Conservation (phyloP, 2,888 invertebrate genomes). For the Latrodectus elegans region DNA sequence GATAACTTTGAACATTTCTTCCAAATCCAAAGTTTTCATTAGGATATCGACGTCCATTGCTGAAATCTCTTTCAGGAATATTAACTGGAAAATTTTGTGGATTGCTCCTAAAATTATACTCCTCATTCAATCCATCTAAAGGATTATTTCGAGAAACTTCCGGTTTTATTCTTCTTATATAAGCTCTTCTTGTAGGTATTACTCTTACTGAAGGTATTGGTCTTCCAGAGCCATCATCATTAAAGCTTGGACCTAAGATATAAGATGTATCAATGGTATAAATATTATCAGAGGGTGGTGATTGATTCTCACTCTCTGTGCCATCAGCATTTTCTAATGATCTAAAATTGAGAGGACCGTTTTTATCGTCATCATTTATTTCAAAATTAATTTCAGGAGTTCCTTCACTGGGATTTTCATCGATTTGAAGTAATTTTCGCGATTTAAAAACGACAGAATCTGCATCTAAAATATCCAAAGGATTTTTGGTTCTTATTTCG, state of each 20-base stretch:
- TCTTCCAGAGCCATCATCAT: conserved; percentile 41
- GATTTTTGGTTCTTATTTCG: not conserved
- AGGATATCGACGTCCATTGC: not conserved
- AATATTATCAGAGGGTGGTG: not conserved
- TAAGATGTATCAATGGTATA: conserved; percentile 35
- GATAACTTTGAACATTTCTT: conserved; percentile 18
- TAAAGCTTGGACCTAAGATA: conserved; percentile 53
- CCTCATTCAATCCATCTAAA: conserved; percentile 35
- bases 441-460: not conserved
- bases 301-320: conserved; percentile 28
- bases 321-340: not conserved
- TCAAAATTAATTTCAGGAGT: not conserved
- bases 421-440: conserved; percentile 47
- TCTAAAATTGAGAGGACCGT: not conserved
- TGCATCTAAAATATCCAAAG: not conserved
- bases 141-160: conserved; percentile 26
- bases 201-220: conserved; percentile 63
- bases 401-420: not conserved
- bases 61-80: conserved; percentile 29
- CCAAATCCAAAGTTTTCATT: conserved; percentile 38
- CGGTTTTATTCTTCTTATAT: conserved; percentile 53
- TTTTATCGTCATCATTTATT: not conserved
- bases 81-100: conserved; percentile 38
- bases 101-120: conserved; percentile 42
- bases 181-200: conserved; percentile 58